Conservation (phyloP, 2,888 invertebrate species). For the Salticus scenicus region DNA sequence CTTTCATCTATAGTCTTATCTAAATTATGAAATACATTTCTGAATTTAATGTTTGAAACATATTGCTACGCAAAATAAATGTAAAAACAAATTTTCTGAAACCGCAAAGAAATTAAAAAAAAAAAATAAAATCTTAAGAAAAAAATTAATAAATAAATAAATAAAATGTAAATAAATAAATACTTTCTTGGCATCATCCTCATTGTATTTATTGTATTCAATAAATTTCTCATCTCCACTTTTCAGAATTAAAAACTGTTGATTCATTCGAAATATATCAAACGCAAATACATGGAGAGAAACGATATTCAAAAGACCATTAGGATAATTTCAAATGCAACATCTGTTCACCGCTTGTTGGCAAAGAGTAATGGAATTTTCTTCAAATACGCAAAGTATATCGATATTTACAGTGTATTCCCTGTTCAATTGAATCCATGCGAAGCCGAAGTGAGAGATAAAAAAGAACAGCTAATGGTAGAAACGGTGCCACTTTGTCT, state of each 20-base stretch:
- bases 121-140: no score
- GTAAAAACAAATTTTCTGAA: no score
- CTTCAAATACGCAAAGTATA: neutral
- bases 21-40: no score
- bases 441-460: neutral
- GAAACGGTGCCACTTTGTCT: neutral
- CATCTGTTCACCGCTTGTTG: neutral
- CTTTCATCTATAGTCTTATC: no score
- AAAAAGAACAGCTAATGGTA: neutral
- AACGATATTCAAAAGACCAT: slow-evolving; percentile 4
- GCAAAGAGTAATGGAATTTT: neutral
- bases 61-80: no score
- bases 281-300: neutral
- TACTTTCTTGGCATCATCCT: no score
- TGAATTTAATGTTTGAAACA: no score
- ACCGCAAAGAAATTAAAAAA: no score
- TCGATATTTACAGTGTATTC: neutral
- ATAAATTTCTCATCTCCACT: neutral
- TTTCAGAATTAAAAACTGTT: neutral
- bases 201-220: neutral
- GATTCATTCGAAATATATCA: neutral
- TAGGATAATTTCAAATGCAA: slow-evolving; percentile 9
- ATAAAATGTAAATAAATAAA: neutral
- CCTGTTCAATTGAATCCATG: neutral
- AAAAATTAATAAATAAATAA: no score